Base-by-base conservation (phyloP, 2,888 invertebrate genomes). In the Alcis repandata region DNA sequence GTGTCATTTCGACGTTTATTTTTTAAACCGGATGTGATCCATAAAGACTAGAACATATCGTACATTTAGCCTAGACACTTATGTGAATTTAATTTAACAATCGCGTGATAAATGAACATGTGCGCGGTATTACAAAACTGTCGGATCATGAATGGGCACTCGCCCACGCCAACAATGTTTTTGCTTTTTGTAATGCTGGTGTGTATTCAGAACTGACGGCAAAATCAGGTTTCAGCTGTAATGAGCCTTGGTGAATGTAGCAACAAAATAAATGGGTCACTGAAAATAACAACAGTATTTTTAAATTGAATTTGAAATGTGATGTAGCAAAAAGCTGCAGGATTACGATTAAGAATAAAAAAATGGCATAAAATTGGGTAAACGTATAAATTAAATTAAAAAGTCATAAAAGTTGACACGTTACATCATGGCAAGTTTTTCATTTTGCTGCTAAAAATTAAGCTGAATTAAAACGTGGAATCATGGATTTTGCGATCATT, bases 71-170 rank as follows among this genome's bases (percentile, higher is more conserved):
- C 32, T 49, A 59, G 48, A 54, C 48, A 46, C 48, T 52, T 59
- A 68, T 69, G 59, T 67, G 53, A 69, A 68, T 73, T 68, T 45
- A 71, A 63, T 73, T 61, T 67, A 56, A 71, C 61, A 68, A 74
- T 73, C 68, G 64, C 61, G 68, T 73, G 66, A 77, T 71, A 74
- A 77, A 68, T 72, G 68, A 71, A 74, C 75, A 74, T 72, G 72
- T 76, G 72, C 70, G 69, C 59, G 71, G 75, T 79, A 77, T 82
- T 80, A 80, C 79, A 74, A 84, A 78, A 80, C 77, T 78, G 79
- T 80, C 75, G 74, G 77, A 72, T 80, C 74, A 79, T 85, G 84
- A 85, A 84, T 85, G 85, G 71, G 78, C 73, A 74, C 76, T 78
- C 79, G 74, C 84, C 84, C 77, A 83, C 82, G 73, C 76, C 56